A percentile compares a stretch with the other conserved stretches of the same genome.
phyloP scores from a whole-genome alignment of 1,140 invertebrate genomes.

The Lordiphosa collinella region DNA sequence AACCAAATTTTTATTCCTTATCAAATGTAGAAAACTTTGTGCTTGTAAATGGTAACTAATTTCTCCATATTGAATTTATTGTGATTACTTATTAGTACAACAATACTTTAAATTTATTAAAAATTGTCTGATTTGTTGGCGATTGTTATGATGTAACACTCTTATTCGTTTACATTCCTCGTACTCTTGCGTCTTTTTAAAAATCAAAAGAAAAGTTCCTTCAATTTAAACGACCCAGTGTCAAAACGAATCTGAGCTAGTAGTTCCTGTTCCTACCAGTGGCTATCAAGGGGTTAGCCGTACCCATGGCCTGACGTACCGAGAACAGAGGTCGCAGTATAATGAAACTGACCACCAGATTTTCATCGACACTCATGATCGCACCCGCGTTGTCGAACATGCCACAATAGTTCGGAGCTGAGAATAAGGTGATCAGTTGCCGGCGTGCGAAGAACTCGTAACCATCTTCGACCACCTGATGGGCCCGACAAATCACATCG shows the following conservation, averaged over 20 bases:
- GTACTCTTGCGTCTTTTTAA: neutral
- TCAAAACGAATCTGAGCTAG: neutral
- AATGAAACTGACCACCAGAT: slow-evolving; percentile 97
- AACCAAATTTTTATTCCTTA: no score
- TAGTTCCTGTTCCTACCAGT: neutral
- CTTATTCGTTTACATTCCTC: no score
- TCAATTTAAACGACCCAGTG: no score
- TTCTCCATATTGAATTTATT: no score
- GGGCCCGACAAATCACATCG: slow-evolving; percentile 96
- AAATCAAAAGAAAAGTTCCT: neutral
- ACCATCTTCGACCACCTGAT: slow-evolving; percentile 98
- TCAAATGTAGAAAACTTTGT: no score
- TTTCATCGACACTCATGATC: slow-evolving; percentile 99
- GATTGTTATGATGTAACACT: no score
- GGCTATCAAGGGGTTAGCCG: neutral
- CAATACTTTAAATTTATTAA: no score
- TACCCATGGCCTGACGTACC: no score
- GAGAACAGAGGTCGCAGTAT: slow-evolving; percentile 87
- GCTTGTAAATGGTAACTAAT: no score
- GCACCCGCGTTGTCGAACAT: slow-evolving; percentile 98
- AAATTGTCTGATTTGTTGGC: no score
- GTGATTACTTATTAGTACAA: no score
- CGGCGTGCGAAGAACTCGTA: slow-evolving; percentile 99
- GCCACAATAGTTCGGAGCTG: slow-evolving; percentile 82
- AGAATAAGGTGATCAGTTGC: slow-evolving; percentile 98